phyloP scores from a whole-genome alignment of 2,888 invertebrate species.

The Epinotia nisella region DNA sequence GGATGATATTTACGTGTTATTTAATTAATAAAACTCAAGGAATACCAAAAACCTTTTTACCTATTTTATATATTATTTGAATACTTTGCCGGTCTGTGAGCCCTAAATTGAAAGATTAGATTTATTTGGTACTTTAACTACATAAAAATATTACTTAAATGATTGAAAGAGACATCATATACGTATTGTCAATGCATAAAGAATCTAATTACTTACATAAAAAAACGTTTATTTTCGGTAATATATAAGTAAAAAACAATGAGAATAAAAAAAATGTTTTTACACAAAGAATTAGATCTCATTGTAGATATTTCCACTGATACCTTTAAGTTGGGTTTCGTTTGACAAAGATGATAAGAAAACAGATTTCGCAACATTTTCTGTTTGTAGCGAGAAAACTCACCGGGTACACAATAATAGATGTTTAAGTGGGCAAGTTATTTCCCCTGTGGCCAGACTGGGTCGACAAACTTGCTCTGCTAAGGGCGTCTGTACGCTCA shows the following conservation, averaged over 20 bases:
- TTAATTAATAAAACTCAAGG: no score
- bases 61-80: no score
- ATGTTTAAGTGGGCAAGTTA: constrained; percentile 57
- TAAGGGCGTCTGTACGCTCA: constrained; percentile 50
- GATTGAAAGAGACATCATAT: no score
- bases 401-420: constrained; percentile 53
- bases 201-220: no score
- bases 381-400: constrained; percentile 46
- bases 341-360: not conserved
- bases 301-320: not conserved
- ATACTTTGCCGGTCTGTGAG: not conserved
- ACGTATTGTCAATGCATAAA: no score
- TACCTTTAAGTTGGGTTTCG: constrained; percentile 11
- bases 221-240: no score
- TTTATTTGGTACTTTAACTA: no score
- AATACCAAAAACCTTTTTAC: no score
- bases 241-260: no score
- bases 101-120: not conserved
- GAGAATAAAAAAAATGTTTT: not conserved
- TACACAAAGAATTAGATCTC: not conserved
- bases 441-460: constrained; percentile 61
- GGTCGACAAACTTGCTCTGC: constrained; percentile 54
- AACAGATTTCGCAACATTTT: constrained; percentile 29
- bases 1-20: no score
- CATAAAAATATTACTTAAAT: no score